Base-by-base conservation (phyloP, 2,888 invertebrate genomes). In the Agonopterix arenella region DNA sequence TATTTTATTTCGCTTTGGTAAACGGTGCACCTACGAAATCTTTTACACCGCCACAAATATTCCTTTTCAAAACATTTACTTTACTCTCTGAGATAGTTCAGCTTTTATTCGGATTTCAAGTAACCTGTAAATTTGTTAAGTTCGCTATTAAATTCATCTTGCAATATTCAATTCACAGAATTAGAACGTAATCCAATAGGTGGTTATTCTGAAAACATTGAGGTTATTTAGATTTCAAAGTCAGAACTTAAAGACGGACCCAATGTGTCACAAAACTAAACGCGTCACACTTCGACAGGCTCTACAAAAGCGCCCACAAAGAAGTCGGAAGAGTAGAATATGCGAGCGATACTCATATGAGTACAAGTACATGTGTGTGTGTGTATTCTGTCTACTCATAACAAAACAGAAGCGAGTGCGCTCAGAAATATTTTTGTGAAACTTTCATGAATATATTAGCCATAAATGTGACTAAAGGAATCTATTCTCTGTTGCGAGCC, bases 401-500 rank as follows among this genome's bases (percentile, higher is more conserved):
- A 79, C 78, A 80, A 77, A 79, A 70, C 75, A 73, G 69, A 70
- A 68, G 64, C 69, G 73, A 75, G 73, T 74, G 67, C 70, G 73
- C 73, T 76, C 74, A 70, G 70, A 73, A 80, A 85, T 83, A 81
- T 84, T 85, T 84, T 84, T 81, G 79, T 77, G 79, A 80, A 84
- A 84, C 73, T 84, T 88, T 83, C 86, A 89, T 89, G 89, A 89
- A 89, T 89, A 89, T 86, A 86, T 89, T 89, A 89, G 85, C 86
- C 78, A 86, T 88, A 88, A 89, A 86, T 84, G 84, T 84, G 85
- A 84, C 80, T 85, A 82, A 84, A 81, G 78, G 75, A 84, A 85
- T 83, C 80, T 84, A 86, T 84, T 80, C 76, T 73, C 73, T 66
- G 70, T 75, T 67, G 73, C 69, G 69, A 77, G 61, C 71, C 64